Evolutionary conservation across 2,113 vertebrate species (phyloP).

Genomic region (zebrafish (Danio rerio)): GRCz12tu NC_133189.1:46633501-46634000

Average conservation of each 20-base stretch:
- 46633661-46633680: too few relatives aligned
- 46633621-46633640: neutral
- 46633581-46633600: too few relatives aligned
- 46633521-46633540: too few relatives aligned
- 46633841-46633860: neutral
- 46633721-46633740: too few relatives aligned
- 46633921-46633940: neutral
- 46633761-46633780: neutral
- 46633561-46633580: too few relatives aligned
- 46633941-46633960: slow-evolving; percentile 13
- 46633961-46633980: slow-evolving; percentile 33
- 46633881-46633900: slow-evolving; percentile 54
- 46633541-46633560: too few relatives aligned
- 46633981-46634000: slow-evolving; percentile 48
- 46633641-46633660: too few relatives aligned
- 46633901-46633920: slow-evolving; percentile 40
- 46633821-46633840: neutral
- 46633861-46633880: slow-evolving; percentile 18
- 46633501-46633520: too few relatives aligned
- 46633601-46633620: neutral
- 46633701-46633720: too few relatives aligned
- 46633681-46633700: too few relatives aligned
- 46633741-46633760: too few relatives aligned
- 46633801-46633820: neutral
- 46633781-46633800: neutral